A percentile compares a stretch with the other conserved stretches of the same genome.
phyloP scores from a whole-genome alignment of 2,113 vertebrate species.

The Oreochromis aureus region DNA sequence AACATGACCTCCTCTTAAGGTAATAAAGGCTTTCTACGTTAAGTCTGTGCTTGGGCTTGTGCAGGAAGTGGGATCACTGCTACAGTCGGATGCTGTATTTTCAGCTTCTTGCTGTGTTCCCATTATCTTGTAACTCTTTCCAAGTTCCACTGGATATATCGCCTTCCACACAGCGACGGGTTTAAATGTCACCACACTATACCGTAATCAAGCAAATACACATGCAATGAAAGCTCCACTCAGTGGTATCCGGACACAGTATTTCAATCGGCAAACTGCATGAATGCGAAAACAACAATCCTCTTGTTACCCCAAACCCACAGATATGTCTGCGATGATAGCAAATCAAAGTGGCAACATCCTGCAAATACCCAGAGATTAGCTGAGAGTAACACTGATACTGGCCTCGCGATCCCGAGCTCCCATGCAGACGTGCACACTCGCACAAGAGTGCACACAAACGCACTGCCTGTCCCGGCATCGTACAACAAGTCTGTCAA shows the following conservation, averaged over 20 bases:
- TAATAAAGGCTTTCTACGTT: background rate
- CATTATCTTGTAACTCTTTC: background rate
- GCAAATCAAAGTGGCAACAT: constrained; percentile 53
- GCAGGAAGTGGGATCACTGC: background rate
- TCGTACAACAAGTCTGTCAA: constrained; percentile 40
- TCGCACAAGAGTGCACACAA: background rate
- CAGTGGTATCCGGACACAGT: constrained; percentile 24
- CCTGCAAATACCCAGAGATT: constrained; percentile 59
- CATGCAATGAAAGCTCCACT: constrained; percentile 15
- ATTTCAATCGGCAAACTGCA: constrained; percentile 29
- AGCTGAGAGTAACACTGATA: constrained; percentile 57
- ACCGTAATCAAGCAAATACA: background rate
- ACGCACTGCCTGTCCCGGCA: background rate
- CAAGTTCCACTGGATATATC: background rate
- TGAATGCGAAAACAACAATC: constrained; percentile 49
- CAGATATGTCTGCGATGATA: constrained; percentile 37
- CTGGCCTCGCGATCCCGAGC: background rate
- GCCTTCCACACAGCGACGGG: background rate
- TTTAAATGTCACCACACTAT: background rate
- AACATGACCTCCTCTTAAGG: background rate
- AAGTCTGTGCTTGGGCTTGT: background rate
- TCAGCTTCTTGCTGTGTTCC: background rate
- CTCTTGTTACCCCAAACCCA: constrained; percentile 52
- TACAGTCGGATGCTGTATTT: background rate
- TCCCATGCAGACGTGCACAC: background rate